phyloP scores from a whole-genome alignment of 2,113 vertebrate genomes.

The Siniperca knerii region DNA sequence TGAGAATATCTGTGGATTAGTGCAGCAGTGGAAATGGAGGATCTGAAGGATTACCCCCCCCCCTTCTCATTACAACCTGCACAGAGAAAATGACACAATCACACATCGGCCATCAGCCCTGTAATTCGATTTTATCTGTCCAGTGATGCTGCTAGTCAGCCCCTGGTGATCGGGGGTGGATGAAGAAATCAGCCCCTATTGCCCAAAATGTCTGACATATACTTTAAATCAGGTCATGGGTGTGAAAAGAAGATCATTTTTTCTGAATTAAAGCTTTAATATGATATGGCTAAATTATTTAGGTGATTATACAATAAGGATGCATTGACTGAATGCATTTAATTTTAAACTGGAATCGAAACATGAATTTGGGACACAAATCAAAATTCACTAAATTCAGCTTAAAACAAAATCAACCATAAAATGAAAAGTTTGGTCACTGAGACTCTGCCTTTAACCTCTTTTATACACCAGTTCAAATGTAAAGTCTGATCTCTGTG shows the following conservation, averaged over 20 bases:
- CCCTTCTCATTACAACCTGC: conserved; percentile 74
- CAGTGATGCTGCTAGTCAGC: conserved; percentile 64
- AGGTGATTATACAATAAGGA: conserved; percentile 19
- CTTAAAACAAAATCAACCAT: not conserved
- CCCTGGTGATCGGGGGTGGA: conserved; percentile 48
- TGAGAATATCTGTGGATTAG: conserved; percentile 74
- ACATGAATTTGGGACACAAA: not conserved
- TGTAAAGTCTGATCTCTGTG: not conserved
- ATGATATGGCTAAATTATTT: conserved; percentile 4
- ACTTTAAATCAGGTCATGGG: conserved; percentile 24
- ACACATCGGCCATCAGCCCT: conserved; percentile 67
- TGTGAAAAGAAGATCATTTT: conserved; percentile 29
- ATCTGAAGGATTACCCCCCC: conserved; percentile 71
- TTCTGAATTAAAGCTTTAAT: conserved; percentile 34
- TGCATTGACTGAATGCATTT: conserved; percentile 19
- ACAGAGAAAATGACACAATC: conserved; percentile 77
- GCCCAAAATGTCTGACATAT: conserved; percentile 46
- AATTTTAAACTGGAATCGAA: conserved; percentile 4
- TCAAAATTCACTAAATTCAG: not conserved
- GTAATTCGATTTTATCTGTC: conserved; percentile 77
- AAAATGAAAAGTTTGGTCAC: not conserved
- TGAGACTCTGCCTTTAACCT: not conserved
- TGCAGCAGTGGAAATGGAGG: conserved; percentile 64
- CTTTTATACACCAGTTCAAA: not conserved
- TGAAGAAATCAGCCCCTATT: conserved; percentile 39